Evolutionary conservation across 2,888 invertebrate genomes (phyloP), one percentile per base, ranked within the genome.

Genomic region (Pterobdella sp.): DNA sequence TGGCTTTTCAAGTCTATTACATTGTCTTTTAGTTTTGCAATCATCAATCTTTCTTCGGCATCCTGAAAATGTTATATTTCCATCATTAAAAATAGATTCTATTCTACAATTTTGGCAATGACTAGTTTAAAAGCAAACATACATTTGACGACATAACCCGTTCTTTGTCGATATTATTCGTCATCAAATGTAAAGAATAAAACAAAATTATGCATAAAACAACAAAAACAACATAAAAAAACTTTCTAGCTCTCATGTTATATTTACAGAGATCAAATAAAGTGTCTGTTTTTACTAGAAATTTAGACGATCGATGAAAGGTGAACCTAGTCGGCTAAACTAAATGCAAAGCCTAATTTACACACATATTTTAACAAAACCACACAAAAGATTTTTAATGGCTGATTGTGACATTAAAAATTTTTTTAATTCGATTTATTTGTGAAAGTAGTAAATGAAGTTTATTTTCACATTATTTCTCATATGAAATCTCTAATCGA

Each of bases 151-250:
- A 63, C n/a, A 22, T 14, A 7, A 22, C 7, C 63, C 35, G 7
- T 31, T 65, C 32, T 32, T 71, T 56, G 26, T 71, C 71, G 34
- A 71, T 71, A 29, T 71, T 71, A 34, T 71, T 71, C 52, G 56
- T 63, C 71, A 71, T 71, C 60, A 71, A 49, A 34, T 60, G 56
- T 32, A 71, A 32, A 7, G 71, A 71, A 1, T 56, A 22, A 63
- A 71, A 71, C 26, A 71, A 52, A 35, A 71, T 63, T 22, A 60
- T n/a, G 36, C 71, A 71, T 31, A 71, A n/a, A n/a, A n/a, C 36
- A n/a, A 49, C 31, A 14, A 31, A 31, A 26, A 69, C 42, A 52
- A 32, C n/a, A 29, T 37, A 42, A 31, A 69, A 49, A 42, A 49
- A 69, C 42, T 52, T 37, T 22, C 32, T 69, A 0, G 69, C 49